Conservation (phyloP, 2,888 invertebrate species). For the Mimas tiliae region DNA sequence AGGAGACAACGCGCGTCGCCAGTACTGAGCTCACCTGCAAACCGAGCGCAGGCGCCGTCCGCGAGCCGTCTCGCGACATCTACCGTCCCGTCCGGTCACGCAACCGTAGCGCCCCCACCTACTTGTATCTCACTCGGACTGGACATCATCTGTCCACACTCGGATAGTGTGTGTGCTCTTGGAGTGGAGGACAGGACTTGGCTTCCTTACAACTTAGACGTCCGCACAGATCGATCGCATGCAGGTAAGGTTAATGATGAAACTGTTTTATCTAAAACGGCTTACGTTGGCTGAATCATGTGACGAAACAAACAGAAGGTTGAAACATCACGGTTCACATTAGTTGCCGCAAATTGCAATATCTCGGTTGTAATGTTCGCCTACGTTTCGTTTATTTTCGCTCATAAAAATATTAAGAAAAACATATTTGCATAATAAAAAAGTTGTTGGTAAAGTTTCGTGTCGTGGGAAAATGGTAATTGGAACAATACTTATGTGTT, state of each 20-base stretch:
- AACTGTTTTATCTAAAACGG: constrained; percentile 41
- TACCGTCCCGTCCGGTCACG: constrained; percentile 42
- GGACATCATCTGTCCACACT: constrained; percentile 57
- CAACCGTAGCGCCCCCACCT: constrained; percentile 58
- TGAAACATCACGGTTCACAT: constrained; percentile 10
- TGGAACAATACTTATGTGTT: too few species aligned
- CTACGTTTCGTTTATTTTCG: background rate
- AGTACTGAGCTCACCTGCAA: constrained; percentile 71
- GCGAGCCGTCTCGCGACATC: constrained; percentile 47
- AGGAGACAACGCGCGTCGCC: constrained; percentile 69
- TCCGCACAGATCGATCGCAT: constrained; percentile 48
- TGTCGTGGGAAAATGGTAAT: too few species aligned
- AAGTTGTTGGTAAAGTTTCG: too few species aligned
- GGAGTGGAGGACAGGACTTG: constrained; percentile 54
- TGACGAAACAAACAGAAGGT: constrained; percentile 49
- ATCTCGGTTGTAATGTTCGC: background rate
- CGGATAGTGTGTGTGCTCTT: constrained; percentile 72
- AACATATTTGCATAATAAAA: too few species aligned
- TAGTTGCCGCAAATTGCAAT: constrained; percentile 10
- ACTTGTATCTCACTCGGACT: constrained; percentile 41
- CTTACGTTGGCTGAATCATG: constrained; percentile 58
- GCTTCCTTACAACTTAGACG: constrained; percentile 50
- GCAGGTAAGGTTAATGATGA: constrained; percentile 61
- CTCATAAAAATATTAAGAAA: background rate
- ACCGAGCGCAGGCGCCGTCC: constrained; percentile 64